Base-by-base conservation (phyloP, 2,888 invertebrate genomes). In the Drosophila buzzatii region DNA sequence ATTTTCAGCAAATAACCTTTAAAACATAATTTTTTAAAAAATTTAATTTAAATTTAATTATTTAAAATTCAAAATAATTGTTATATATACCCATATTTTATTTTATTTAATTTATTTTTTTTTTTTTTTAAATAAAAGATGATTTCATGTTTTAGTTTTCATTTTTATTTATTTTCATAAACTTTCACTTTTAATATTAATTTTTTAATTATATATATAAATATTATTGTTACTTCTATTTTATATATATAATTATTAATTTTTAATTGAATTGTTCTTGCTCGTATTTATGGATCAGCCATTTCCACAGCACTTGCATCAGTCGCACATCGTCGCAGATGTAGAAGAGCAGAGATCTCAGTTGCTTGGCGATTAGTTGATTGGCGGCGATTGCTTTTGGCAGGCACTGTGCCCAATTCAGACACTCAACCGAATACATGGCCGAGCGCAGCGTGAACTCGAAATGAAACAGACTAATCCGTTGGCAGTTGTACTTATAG, bases 301-400 rank as follows among this genome's bases (percentile, higher is more conserved):
- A 78, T 45, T 80, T 71, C 49, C 67, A 80, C 6, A 81, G 70
- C 8, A 73, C 8, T 14, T 57, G 68, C 67, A 69, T 61, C 55
- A 85, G 37, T 42, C 67, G 76, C 14, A 64, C 72, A 47, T 81
- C 79, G 31, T 72, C 56, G 35, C 72, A 72, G 51, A 85, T 59
- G 18, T 59, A 65, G 14, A 69, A 14, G 4, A 77, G 47, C 39
- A 80, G 23, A 7, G 61, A 62, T 49, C 45, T 58, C 16, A 85
- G 18, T 2, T 68, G 66, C 14, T 79, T 65, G 7, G 16, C 63
- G 8, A 71, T 55, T 20, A 84, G 52, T 45, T 71, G 79, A 70
- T 82, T 73, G 57, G 58, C 72, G 14, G 59, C 56, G 16, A 27
- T 61, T 37, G 64, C 55, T 35, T 44, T 70, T 27, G 23, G 16